Evolutionary conservation across 2,888 invertebrate genomes (phyloP).

Genomic region (Thumatha senex): DNA sequence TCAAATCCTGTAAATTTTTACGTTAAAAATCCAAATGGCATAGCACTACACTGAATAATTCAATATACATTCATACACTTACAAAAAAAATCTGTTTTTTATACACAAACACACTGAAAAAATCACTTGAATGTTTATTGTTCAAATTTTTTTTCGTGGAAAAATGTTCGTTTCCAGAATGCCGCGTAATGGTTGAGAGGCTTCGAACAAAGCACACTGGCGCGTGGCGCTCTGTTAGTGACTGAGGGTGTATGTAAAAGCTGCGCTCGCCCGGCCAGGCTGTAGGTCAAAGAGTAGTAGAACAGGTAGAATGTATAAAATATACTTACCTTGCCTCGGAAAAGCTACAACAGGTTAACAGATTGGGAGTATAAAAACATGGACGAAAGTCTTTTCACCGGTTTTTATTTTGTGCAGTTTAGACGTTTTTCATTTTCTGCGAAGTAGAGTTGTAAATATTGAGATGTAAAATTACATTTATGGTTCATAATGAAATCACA

Average conservation of each 20-base stretch:
- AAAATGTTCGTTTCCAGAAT: conserved; percentile 53
- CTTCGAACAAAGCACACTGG: conserved; percentile 20
- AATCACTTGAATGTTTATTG: conserved; percentile 27
- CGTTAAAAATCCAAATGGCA: conserved; percentile 42
- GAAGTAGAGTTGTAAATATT: too few species aligned
- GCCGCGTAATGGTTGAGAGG: conserved; percentile 42
- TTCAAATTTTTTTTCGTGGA: conserved; percentile 17
- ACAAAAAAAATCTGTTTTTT: conserved; percentile 2
- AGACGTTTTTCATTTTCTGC: too few species aligned
- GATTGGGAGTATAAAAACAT: neutral
- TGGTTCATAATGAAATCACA: too few species aligned
- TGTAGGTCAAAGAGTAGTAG: conserved; percentile 60
- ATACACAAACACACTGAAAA: conserved; percentile 25
- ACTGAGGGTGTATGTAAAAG: conserved; percentile 73
- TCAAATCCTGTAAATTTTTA: conserved; percentile 39
- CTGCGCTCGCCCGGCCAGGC: conserved; percentile 74
- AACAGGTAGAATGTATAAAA: conserved; percentile 22
- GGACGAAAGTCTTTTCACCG: neutral
- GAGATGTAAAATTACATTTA: too few species aligned
- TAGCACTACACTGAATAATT: conserved; percentile 34
- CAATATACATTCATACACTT: conserved; percentile 26
- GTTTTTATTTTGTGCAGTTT: too few species aligned
- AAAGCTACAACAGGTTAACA: conserved; percentile 1
- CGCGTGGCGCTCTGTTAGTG: conserved; percentile 55
- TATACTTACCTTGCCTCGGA: conserved; percentile 11